Conservation (phyloP, 2,113 vertebrate species). For the Laticauda colubrina region DNA sequence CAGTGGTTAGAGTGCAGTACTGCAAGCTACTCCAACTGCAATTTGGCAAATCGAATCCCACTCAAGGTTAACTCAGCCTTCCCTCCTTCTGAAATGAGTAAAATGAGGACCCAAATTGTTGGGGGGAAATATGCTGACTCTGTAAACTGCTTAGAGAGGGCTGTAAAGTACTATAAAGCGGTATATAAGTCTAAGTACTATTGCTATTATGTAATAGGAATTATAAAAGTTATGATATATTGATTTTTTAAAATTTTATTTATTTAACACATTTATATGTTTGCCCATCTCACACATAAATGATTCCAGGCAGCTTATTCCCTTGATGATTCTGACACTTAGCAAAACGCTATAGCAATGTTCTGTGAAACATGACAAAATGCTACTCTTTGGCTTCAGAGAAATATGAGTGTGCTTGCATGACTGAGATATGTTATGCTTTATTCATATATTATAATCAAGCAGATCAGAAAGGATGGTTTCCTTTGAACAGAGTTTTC, state of each 20-base stretch:
- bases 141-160: too few relatives aligned
- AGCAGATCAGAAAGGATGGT: not conserved
- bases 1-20: too few relatives aligned
- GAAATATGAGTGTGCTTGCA: not conserved
- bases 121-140: too few relatives aligned
- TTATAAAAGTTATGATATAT: constrained; percentile 9
- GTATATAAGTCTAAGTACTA: too few relatives aligned
- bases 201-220: not conserved
- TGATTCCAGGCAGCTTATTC: not conserved
- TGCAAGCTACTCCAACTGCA: too few relatives aligned
- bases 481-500: not conserved
- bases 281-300: not conserved
- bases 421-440: not conserved
- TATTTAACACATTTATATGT: not conserved
- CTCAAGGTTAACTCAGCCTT: too few relatives aligned
- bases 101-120: too few relatives aligned
- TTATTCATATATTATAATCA: not conserved
- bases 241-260: not conserved
- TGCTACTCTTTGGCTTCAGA: not conserved
- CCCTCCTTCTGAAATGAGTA: too few relatives aligned
- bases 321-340: constrained; percentile 9
- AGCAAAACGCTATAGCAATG: constrained; percentile 28
- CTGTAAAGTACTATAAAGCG: too few relatives aligned
- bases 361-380: not conserved
- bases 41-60: too few relatives aligned